Evolutionary conservation across 2,888 invertebrate genomes (phyloP), one percentile per base, ranked within the genome.

Genomic region (Nezara viridula): DNA sequence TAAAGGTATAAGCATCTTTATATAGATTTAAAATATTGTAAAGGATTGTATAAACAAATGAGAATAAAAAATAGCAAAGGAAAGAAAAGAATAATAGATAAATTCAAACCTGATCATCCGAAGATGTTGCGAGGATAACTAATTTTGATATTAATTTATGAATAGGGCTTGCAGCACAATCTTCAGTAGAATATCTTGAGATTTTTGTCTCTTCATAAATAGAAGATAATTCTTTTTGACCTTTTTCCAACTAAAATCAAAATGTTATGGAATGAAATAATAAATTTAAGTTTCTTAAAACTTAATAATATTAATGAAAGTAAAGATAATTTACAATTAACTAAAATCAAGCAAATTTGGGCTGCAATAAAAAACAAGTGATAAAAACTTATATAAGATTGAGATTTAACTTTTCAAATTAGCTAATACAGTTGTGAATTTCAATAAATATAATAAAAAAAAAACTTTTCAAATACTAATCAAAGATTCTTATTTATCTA

Each of bases 121-220:
- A 86, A 32, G 90, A 91, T 19, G 91, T 90, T 4, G 91, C 91
- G 10, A 92, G 89, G 19, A 91, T 90, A 37, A 95, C 94, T 19
- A 96, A 93, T 81, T 93, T 93, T 90, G 94, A 94, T 90, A 96
- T 94, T 24, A 96, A 92, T 91, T 94, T 94, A 92, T 96, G 96
- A 24, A 96, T 92, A 27, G 94, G 91, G 92, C 95, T 96, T 0
- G 93, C 93, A 52, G 93, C 93, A 91, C 95, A 95, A 91, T 96
- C 95, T 92, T 96, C 96, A 0, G 95, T 95, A 92, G 96, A 96
- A 2, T 95, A 94, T 91, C 94, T 94, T 0, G 93, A 92, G 12
- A 92, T 92, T 90, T 94, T 93, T 85, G 96, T 92, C 52, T 94
- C 93, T n/a, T 93, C 92, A 90, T 94, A 95, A 88, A 96, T 92